Conservation (phyloP, 2,888 invertebrate genomes). For the Agrotis exclamationis region DNA sequence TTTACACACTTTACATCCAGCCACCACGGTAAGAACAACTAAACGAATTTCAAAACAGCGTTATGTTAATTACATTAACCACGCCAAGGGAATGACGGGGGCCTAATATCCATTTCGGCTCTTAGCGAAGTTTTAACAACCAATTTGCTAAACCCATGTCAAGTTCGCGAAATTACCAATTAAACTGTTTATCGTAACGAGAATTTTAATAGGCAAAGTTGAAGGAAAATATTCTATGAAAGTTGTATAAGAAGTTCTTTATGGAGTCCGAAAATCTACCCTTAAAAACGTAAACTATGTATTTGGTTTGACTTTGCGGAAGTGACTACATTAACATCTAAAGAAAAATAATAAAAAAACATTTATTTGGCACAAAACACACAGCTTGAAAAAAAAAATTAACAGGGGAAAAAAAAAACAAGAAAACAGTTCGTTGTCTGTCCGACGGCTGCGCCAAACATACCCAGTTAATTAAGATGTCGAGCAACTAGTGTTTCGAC, state of each 20-base stretch:
- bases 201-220: slow-evolving; percentile 42
- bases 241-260: slow-evolving; percentile 11
- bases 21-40: background rate
- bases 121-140: slow-evolving; percentile 70
- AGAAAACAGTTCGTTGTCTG: no score
- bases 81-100: slow-evolving; percentile 36
- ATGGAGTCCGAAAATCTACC: background rate
- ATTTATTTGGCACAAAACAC: no score
- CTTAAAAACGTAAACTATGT: no score
- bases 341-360: no score
- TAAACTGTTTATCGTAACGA: slow-evolving; percentile 52
- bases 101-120: slow-evolving; percentile 55
- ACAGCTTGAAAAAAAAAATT: no score
- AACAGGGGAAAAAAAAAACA: no score
- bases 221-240: slow-evolving; percentile 10
- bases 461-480: no score
- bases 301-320: no score
- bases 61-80: slow-evolving; percentile 49
- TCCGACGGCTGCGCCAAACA: no score
- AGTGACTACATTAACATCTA: no score
- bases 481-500: no score
- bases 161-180: slow-evolving; percentile 67
- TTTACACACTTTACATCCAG: background rate
- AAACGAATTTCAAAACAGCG: slow-evolving; percentile 25
- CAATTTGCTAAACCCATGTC: slow-evolving; percentile 72